Evolutionary conservation across 2,797 vertebrate species (phyloP), one percentile per base, ranked within the genome.

Genomic region (Amphiprion clarkii): DNA sequence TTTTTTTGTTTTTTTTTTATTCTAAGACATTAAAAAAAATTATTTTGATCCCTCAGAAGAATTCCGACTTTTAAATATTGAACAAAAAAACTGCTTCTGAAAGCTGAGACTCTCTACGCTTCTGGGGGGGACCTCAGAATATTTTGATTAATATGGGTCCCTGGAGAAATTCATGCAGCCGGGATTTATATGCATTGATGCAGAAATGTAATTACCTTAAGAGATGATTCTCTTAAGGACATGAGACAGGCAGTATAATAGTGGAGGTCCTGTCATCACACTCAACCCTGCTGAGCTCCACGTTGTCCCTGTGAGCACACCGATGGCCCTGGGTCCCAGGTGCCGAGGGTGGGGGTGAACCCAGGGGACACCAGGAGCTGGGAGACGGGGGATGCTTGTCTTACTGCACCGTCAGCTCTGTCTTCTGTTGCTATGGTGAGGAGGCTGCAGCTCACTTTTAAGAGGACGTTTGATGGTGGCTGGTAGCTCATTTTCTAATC

Each of bases 151-250:
- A 94, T 85, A 90, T 76, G 87, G 67, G 79, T 88, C 94, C 92
- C 93, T 51, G 53, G 93, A 94, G 93, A 90, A 91, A 85, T 90
- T 65, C 77, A 63, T 13, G 14, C 82, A n/a, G 79, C 64, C 88
- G 85, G 81, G 88, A 89, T 94, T 93, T 90, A 92, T 93, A 94
- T 92, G 93, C 94, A 93, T 88, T 90, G 93, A 83, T 82, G 92
- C 91, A 92, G 92, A 95, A 95, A 95, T 94, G 92, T 95, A 95
- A 95, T 96, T 96, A 96, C 93, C 81, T 89, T 91, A 93, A 94
- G 92, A 94, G 92, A 94, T 91, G 83, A 93, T 89, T 94, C 91
- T 94, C 93, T 92, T 93, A 94, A 95, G 90, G 89, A 84, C 59
- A 82, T 57, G 88, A 90, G 94, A 94, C 93, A 93, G 89, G 85